Evolutionary conservation across 2,797 vertebrate genomes (phyloP), one percentile per base, ranked within the genome.

Genomic region (Scomberomorus guttatus): DNA sequence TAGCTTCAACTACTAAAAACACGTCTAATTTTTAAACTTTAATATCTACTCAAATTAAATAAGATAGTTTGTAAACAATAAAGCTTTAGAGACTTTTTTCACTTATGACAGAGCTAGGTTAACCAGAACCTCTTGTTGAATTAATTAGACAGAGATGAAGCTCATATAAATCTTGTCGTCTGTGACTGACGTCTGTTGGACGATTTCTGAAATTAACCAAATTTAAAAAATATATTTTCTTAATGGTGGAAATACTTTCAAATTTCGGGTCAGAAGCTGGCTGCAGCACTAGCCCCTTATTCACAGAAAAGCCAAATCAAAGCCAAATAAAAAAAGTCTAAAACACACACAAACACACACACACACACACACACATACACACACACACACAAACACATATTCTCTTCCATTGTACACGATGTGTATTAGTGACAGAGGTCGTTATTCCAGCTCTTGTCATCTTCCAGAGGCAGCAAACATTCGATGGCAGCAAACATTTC

Each of bases 381-480:
- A 60, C 50, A 39, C 32, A 57, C 18, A 34, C 52, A 64, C 65
- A 80, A 57, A 74, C 65, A 82, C 20, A 77, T 64, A 63, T 46
- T 64, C 79, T 80, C 88, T 87, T 76, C 75, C 81, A 65, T 70
- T 71, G 59, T 78, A 79, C 79, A 82, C 70, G 72, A 67, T 80
- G 85, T 86, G 89, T 86, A 87, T 95, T 95, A 94, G 94, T 94
- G 79, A 79, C 83, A 70, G 74, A 87, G 65, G 79, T 85, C 75
- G 81, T 92, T 88, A 93, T 90, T 92, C 63, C 80, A 91, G 81
- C 79, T 83, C 57, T 80, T 79, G 64, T 92, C 79, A 57, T 90
- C 87, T 77, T 76, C 72, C 82, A 80, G 65, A 84, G 74, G 83
- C 59, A 85, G 85, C 90, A 92, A 91, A 94, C 82, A 37, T 85